Percentiles rank a stretch among this genome's conserved stretches.
Conservation (phyloP, 2,888 invertebrate species). For the Yponomeuta malinellus region DNA sequence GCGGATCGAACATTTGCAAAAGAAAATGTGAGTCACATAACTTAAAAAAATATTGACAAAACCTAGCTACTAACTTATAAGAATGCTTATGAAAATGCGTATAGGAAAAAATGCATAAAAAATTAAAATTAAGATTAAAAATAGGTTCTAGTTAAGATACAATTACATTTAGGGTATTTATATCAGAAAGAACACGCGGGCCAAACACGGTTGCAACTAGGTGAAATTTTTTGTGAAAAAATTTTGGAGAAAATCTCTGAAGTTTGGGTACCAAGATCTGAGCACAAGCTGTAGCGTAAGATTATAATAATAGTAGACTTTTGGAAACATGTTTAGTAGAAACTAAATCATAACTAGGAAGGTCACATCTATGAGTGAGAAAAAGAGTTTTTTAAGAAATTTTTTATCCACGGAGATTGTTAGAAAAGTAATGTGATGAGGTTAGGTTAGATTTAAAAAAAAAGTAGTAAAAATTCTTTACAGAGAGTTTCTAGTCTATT, state of each 20-base stretch:
- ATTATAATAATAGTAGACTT: slow-evolving; percentile 62
- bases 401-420: slow-evolving; percentile 37
- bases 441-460: slow-evolving; percentile 10
- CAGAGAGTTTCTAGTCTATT: slow-evolving; percentile 38
- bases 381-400: slow-evolving; percentile 30
- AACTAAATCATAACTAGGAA: slow-evolving; percentile 37
- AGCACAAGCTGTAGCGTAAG: slow-evolving; percentile 59
- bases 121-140: slow-evolving; percentile 23
- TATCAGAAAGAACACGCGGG: slow-evolving; percentile 63
- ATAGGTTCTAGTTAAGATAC: slow-evolving; percentile 21
- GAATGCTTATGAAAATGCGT: slow-evolving; percentile 55
- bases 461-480: slow-evolving; percentile 27
- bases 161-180: slow-evolving; percentile 36
- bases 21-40: slow-evolving; percentile 62
- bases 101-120: slow-evolving; percentile 35
- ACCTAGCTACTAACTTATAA: slow-evolving; percentile 41
- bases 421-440: slow-evolving; percentile 12
- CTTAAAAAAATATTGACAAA: slow-evolving; percentile 38
- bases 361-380: slow-evolving; percentile 57
- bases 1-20: slow-evolving; percentile 18
- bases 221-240: slow-evolving; percentile 23
- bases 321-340: slow-evolving; percentile 72
- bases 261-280: slow-evolving; percentile 44
- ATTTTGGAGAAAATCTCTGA: slow-evolving; percentile 9
- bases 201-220: slow-evolving; percentile 52